These are phyloP conservation scores for Stegodyphus mimosarum DNA, from an alignment of 1,140 invertebrate genomes.

Conservation along the genomic window DNA sequence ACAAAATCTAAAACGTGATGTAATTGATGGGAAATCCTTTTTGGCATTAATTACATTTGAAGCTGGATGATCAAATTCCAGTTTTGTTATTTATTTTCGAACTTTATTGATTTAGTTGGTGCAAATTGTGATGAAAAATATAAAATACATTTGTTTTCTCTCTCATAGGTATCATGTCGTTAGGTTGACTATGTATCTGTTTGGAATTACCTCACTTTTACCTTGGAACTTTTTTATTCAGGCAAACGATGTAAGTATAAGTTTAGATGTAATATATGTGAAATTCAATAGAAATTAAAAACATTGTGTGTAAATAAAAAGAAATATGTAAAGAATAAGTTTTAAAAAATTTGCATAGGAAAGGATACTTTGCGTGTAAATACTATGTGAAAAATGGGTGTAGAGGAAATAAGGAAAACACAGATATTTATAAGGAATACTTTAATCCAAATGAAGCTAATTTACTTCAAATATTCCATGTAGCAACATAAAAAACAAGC, in stretches of 20 bases:
- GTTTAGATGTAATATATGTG: background rate
- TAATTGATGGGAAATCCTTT: background rate
- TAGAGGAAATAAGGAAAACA: too few species aligned
- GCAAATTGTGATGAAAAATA: background rate
- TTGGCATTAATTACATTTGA: too few species aligned
- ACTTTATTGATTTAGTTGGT: background rate
- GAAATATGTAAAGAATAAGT: too few species aligned
- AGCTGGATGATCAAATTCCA: background rate
- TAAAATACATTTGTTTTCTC: conserved; percentile 46
- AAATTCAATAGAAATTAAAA: too few species aligned
- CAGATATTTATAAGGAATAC: too few species aligned
- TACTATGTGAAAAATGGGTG: too few species aligned
- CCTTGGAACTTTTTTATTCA: conserved; percentile 97
- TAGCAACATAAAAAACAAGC: too few species aligned
- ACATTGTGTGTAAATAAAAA: too few species aligned
- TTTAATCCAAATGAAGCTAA: too few species aligned
- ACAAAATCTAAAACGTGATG: background rate
- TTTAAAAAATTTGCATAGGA: too few species aligned
- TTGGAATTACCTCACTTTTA: conserved; percentile 88
- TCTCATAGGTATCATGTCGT: conserved; percentile 75
- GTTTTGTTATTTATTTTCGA: background rate
- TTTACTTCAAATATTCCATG: too few species aligned
- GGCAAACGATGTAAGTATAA: conserved; percentile 87
- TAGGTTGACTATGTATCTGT: conserved; percentile 89
- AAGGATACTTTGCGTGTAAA: too few species aligned